Evolutionary conservation across 2,113 vertebrate genomes (phyloP).

Genomic region (Ailurus styani): DNA sequence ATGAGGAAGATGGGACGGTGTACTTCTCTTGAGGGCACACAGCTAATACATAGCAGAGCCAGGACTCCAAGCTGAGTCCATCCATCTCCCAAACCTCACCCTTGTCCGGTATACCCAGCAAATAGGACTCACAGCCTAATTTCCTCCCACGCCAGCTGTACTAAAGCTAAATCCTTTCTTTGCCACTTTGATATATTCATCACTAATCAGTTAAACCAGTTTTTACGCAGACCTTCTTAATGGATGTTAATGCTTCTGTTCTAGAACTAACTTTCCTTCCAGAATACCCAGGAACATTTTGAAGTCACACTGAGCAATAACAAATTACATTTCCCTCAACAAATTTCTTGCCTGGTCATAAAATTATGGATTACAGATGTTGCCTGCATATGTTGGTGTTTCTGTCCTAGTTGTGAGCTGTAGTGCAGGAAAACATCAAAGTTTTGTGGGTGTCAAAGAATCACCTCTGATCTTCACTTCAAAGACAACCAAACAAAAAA

Average conservation of each 20-base stretch:
- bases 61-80: background rate
- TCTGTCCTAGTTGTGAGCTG: constrained; percentile 29
- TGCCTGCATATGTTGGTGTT: background rate
- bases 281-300: background rate
- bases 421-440: constrained; percentile 60
- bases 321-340: constrained; percentile 42
- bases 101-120: no score
- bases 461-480: constrained; percentile 73
- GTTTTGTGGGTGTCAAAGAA: constrained; percentile 55
- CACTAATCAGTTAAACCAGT: background rate
- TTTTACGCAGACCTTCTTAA: background rate
- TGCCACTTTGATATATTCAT: background rate
- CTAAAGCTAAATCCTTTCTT: background rate
- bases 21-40: background rate
- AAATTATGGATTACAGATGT: background rate
- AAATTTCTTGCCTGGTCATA: constrained; percentile 10
- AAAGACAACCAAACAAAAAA: constrained; percentile 57
- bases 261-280: background rate
- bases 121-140: background rate
- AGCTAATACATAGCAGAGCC: background rate
- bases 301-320: background rate
- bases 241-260: background rate
- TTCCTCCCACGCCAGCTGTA: background rate
- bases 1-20: background rate
- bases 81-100: background rate